Evolutionary conservation across 2,888 invertebrate species (phyloP), one percentile per base, ranked within the genome.

Genomic region (Hemithea aestivaria): DNA sequence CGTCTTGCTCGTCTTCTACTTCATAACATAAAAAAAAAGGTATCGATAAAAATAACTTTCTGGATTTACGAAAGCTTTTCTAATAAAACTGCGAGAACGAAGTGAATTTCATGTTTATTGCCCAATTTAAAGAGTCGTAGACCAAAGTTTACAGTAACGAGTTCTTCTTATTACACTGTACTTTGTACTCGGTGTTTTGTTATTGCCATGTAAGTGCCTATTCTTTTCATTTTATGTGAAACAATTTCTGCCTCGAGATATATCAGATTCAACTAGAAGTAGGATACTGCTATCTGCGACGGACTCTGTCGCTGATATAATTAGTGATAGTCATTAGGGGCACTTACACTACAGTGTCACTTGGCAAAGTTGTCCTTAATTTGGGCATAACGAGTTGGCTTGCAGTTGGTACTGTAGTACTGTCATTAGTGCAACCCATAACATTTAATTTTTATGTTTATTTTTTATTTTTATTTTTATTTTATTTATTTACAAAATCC

Each of bases 371-470:
- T 62, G 53, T 51, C 52, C 56, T 61, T 56, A 67, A 68, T 66
- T 69, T 53, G 56, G 53, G 45, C 45, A 41, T 32, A 46, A 43
- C 27, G 45, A 50, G 57, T 54, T 47, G 46, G 44, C 60, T 55
- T 57, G 62, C 66, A 69, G 73, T 74, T 69, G 64, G 62, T 59
- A 50, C 53, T 64, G 64, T 75, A 64, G 62, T 59, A 50, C 53
- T 64, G 64, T 75, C 69, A 67, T 73, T 71, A 70, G 65, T 65
- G 66, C 51, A 56, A 62, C 16, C 16, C 5, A 2, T 16, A 4
- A 16, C 16, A 16, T 2, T 16, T 16, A 4, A 16, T 16, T 16
- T 16, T 16, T 62, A 64, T 64, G 16, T 16, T 16, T 16, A 16
- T 16, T 16, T 16, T 16, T 62, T 64, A 65, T 62, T 69, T 52